phyloP scores from a whole-genome alignment of 2,113 vertebrate species.

The Balaeniceps rex region DNA sequence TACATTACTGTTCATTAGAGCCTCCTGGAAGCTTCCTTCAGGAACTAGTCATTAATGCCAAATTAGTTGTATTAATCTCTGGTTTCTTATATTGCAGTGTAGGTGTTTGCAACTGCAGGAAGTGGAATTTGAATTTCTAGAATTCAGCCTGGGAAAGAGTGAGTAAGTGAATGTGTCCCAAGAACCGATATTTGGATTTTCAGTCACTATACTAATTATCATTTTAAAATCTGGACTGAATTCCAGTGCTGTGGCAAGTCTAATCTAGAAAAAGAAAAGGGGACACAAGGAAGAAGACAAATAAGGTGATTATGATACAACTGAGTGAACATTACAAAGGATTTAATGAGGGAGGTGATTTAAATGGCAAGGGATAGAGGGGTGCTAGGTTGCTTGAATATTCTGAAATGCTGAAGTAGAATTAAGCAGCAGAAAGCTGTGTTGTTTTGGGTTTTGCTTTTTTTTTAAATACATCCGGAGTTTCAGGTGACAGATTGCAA shows the following conservation, averaged over 20 bases:
- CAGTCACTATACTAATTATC: neutral
- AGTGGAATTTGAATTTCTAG: neutral
- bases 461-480: neutral
- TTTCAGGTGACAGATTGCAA: neutral
- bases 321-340: neutral
- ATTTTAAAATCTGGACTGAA: neutral
- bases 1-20: neutral
- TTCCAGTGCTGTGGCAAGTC: neutral
- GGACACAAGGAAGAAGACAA: neutral
- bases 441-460: neutral
- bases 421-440: neutral
- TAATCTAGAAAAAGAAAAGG: neutral
- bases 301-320: neutral
- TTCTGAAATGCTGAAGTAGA: neutral
- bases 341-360: neutral
- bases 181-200: neutral
- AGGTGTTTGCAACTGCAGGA: neutral
- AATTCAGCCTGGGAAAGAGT: neutral
- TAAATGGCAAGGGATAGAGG: neutral
- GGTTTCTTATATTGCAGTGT: neutral
- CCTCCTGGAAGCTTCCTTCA: neutral
- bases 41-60: neutral
- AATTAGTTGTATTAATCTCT: neutral
- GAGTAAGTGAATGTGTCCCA: neutral
- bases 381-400: neutral